Conservation (phyloP, 2,888 invertebrate species). For the Pseudococcus jackbeardsleyi region DNA sequence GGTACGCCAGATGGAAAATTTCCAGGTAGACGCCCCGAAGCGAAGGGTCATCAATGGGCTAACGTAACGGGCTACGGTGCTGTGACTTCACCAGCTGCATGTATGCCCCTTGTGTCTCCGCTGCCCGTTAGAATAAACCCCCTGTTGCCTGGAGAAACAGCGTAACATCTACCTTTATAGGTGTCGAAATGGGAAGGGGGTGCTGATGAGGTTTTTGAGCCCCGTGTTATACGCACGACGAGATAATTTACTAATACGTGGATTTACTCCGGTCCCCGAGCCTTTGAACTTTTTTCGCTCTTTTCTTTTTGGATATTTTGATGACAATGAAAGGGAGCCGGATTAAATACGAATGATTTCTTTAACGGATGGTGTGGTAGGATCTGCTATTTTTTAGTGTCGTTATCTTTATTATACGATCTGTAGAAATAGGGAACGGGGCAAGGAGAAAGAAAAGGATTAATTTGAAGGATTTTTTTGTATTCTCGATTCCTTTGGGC, state of each 20-base stretch:
- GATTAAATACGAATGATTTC: neutral
- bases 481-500: neutral
- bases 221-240: neutral
- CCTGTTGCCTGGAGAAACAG: neutral
- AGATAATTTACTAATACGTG: conserved; percentile 9
- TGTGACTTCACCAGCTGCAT: conserved; percentile 16
- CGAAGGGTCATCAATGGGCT: conserved; percentile 17
- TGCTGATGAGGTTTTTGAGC: neutral
- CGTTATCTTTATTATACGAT: neutral
- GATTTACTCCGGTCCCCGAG: neutral
- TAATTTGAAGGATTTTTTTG: neutral
- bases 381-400: neutral
- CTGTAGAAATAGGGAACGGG: neutral
- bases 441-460: neutral
- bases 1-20: conserved; percentile 1
- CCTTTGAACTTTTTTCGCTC: conserved; percentile 11
- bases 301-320: neutral
- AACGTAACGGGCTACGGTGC: neutral
- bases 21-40: conserved; percentile 14
- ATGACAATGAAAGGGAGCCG: neutral
- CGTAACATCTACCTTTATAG: neutral
- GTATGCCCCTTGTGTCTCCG: neutral
- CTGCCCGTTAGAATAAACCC: neutral
- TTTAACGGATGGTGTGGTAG: neutral
- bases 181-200: neutral